These are phyloP conservation scores for Ylistrum balloti DNA, from an alignment of 1,140 invertebrate species.

Conservation along the genomic window DNA sequence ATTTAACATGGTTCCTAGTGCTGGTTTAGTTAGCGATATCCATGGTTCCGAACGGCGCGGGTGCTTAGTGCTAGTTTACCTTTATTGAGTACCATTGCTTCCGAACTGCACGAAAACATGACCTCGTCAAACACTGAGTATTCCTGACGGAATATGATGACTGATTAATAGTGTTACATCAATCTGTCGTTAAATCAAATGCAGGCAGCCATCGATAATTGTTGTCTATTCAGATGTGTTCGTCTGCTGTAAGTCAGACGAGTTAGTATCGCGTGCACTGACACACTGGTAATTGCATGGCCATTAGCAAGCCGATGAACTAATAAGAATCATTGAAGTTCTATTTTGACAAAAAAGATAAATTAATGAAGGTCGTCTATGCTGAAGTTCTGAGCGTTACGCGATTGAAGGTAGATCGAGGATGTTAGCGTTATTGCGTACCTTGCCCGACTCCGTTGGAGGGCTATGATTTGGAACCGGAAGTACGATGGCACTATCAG, in stretches of 20 bases:
- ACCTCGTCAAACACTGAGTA: too few species aligned
- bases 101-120: too few species aligned
- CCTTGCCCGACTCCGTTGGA: not conserved
- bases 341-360: slow-evolving; percentile 12
- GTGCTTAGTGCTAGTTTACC: too few species aligned
- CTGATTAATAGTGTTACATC: too few species aligned
- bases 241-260: not conserved
- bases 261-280: not conserved
- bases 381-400: not conserved
- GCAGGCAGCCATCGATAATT: not conserved
- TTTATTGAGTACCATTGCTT: too few species aligned
- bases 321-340: slow-evolving; percentile 1
- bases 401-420: not conserved
- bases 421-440: not conserved
- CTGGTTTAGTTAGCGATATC: too few species aligned
- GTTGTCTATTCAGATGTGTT: not conserved
- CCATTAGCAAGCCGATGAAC: not conserved
- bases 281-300: too few species aligned
- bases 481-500: not conserved
- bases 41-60: too few species aligned
- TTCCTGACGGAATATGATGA: too few species aligned
- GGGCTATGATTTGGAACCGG: not conserved
- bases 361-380: not conserved
- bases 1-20: too few species aligned
- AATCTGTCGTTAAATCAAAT: not conserved